Percentiles rank a stretch among this genome's conserved stretches.
Evolutionary conservation across 1,140 invertebrate genomes (phyloP).

Genomic region (Cydia pomonella): DNA sequence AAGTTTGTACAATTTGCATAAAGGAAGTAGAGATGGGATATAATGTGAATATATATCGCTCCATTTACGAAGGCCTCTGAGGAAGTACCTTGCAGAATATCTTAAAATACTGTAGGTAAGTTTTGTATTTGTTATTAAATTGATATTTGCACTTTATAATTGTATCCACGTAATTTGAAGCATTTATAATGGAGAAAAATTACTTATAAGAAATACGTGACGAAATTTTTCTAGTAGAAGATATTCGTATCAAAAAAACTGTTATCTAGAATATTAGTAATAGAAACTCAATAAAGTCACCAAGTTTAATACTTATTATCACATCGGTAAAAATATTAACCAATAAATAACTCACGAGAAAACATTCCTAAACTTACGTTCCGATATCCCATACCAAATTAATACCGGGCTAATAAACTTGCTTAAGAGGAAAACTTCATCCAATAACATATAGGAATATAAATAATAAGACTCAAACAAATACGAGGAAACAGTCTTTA

Average conservation of each 20-base stretch:
- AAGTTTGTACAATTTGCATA: not conserved
- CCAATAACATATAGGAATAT: not conserved
- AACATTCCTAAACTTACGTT: not conserved
- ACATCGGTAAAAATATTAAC: not conserved
- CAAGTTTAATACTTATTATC: too few species aligned
- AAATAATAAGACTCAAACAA: not conserved
- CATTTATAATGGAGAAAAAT: too few species aligned
- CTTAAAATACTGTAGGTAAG: too few species aligned
- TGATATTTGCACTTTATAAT: too few species aligned
- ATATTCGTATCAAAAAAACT: too few species aligned
- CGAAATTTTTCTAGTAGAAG: too few species aligned
- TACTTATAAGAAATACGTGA: too few species aligned
- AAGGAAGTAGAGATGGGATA: not conserved
- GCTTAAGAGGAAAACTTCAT: not conserved
- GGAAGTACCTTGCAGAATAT: not conserved
- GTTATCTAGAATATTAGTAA: too few species aligned
- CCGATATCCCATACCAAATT: not conserved
- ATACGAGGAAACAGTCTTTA: not conserved
- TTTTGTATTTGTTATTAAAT: too few species aligned
- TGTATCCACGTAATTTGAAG: too few species aligned
- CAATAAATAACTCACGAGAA: not conserved
- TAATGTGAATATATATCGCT: too few species aligned
- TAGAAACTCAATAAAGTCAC: too few species aligned
- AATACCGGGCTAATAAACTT: slow-evolving; percentile 8
- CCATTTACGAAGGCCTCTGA: not conserved